These are phyloP conservation scores for Acanthoscelides obtectus DNA, from an alignment of 2,888 invertebrate species.

Conservation along the genomic window DNA sequence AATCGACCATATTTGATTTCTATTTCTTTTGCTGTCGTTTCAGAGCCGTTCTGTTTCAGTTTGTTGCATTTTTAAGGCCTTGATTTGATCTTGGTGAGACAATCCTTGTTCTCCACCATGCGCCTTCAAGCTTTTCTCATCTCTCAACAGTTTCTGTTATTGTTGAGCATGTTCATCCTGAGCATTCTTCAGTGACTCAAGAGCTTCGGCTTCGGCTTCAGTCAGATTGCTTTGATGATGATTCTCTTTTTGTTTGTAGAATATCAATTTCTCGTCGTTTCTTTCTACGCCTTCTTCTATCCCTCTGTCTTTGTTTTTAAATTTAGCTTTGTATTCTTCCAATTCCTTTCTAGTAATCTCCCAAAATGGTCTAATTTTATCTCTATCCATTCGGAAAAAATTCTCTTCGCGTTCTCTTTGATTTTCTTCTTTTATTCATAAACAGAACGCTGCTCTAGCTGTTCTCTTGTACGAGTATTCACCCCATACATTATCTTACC, in stretches of 20 bases:
- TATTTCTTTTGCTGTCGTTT: conserved; percentile 62
- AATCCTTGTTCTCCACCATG: conserved; percentile 65
- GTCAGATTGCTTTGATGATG: conserved; percentile 84
- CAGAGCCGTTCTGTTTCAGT: conserved; percentile 58
- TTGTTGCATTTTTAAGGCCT: conserved; percentile 59
- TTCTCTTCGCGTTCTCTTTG: conserved; percentile 94
- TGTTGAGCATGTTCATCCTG: conserved; percentile 77
- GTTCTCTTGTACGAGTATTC: conserved; percentile 83
- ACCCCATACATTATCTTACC: conserved; percentile 73
- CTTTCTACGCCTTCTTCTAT: conserved; percentile 84
- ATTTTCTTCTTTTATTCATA: conserved; percentile 82
- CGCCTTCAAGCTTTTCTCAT: conserved; percentile 64
- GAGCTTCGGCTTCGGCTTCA: conserved; percentile 77
- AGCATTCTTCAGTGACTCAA: conserved; percentile 75
- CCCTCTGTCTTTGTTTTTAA: conserved; percentile 73
- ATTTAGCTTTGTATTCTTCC: conserved; percentile 73
- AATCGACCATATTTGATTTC: conserved; percentile 67
- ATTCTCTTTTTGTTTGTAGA: conserved; percentile 89
- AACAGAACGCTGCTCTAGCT: conserved; percentile 85
- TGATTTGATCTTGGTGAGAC: conserved; percentile 67
- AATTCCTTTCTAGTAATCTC: conserved; percentile 88
- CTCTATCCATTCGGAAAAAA: conserved; percentile 91
- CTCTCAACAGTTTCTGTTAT: conserved; percentile 70
- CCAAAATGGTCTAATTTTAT: conserved; percentile 93
- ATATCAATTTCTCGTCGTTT: conserved; percentile 82